These are phyloP conservation scores for Chloropsis cyanopogon DNA, from an alignment of 2,113 vertebrate genomes.

Conservation along the genomic window DNA sequence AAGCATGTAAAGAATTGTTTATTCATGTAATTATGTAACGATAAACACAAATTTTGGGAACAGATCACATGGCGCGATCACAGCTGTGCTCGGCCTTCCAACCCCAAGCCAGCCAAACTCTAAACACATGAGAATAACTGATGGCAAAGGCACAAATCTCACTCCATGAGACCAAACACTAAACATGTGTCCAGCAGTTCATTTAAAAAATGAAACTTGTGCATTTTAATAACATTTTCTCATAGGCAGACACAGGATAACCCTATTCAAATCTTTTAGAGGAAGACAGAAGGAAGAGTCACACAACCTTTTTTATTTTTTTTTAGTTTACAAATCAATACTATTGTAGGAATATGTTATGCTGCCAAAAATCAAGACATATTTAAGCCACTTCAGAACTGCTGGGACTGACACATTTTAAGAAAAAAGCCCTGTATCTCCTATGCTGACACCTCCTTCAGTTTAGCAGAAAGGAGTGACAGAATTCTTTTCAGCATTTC, in stretches of 20 bases:
- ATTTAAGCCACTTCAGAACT: not conserved
- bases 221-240: not conserved
- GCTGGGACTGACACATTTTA: fast-evolving
- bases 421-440: not conserved
- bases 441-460: not conserved
- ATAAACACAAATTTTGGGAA: not conserved
- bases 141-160: not conserved
- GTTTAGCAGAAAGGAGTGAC: not conserved
- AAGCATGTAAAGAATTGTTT: not conserved
- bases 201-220: not conserved
- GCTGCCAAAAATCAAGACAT: not conserved
- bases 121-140: not conserved
- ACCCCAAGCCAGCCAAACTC: not conserved
- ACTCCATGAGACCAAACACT: not conserved
- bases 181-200: too few species aligned
- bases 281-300: not conserved
- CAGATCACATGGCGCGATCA: not conserved
- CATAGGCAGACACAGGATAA: not conserved
- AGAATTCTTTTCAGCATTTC: not conserved
- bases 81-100: not conserved
- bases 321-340: not conserved
- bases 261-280: not conserved
- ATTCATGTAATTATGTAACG: not conserved
- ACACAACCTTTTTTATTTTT: not conserved
- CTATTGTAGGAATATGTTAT: not conserved